Evolutionary conservation across 2,888 invertebrate genomes (phyloP).

Genomic region (Azorinus chamasolen): DNA sequence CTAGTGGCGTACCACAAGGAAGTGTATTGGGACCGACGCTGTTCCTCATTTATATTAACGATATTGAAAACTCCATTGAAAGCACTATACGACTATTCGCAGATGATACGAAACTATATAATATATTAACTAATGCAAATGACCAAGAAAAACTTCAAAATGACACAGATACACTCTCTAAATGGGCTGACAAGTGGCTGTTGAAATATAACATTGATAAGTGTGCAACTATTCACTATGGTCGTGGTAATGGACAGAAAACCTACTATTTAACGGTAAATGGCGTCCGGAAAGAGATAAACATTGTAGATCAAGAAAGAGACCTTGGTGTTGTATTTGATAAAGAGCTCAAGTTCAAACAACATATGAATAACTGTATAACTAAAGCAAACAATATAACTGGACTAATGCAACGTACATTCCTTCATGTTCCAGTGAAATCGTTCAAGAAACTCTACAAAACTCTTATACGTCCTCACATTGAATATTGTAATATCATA

Average conservation of each 20-base stretch:
- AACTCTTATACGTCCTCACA: constrained; percentile 19
- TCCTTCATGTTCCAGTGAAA: constrained; percentile 27
- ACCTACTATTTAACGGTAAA: constrained; percentile 7
- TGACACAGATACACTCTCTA: constrained; percentile 4
- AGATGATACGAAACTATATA: constrained; percentile 44
- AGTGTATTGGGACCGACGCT: constrained; percentile 40
- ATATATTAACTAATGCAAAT: neutral
- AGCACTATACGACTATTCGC: constrained; percentile 31
- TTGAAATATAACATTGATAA: constrained; percentile 12
- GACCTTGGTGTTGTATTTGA: constrained; percentile 28
- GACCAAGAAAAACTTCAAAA: constrained; percentile 5
- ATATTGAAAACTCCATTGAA: constrained; percentile 18
- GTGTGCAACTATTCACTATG: constrained; percentile 11
- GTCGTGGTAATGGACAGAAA: neutral
- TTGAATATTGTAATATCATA: constrained; percentile 28
- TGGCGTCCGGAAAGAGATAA: constrained; percentile 13
- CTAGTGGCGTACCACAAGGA: constrained; percentile 52
- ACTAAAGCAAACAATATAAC: constrained; percentile 31
- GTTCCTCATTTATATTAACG: constrained; percentile 40
- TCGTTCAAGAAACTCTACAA: constrained; percentile 21
- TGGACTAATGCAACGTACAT: constrained; percentile 12
- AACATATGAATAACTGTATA: constrained; percentile 32
- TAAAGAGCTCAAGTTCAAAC: constrained; percentile 26
- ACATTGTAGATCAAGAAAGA: neutral
- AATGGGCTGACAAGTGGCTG: constrained; percentile 18